A percentile compares a stretch with the other conserved stretches of the same genome.
Conservation (phyloP, 2,888 invertebrate genomes). For the Congeria kusceri region DNA sequence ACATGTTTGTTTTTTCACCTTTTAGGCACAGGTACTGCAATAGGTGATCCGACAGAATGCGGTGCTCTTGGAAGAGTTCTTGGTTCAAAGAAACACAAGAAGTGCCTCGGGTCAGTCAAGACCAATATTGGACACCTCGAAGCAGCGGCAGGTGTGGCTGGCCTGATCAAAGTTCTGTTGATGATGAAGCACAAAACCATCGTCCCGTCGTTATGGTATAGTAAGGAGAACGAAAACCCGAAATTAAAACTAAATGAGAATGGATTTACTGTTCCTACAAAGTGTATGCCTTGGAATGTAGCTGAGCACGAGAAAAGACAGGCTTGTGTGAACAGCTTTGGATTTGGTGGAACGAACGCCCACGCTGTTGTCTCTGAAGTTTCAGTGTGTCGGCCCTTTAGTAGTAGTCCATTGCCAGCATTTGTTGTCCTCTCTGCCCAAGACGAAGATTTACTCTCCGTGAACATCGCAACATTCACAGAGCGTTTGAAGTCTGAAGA, state of each 20-base stretch:
- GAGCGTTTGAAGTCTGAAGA: not conserved
- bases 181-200: constrained; percentile 68
- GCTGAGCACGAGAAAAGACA: constrained; percentile 1
- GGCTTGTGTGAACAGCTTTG: constrained; percentile 66
- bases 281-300: constrained; percentile 36
- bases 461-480: constrained; percentile 4
- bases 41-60: constrained; percentile 75
- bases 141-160: constrained; percentile 69
- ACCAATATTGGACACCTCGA: constrained; percentile 75
- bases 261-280: constrained; percentile 57
- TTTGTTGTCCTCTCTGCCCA: constrained; percentile 27
- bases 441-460: constrained; percentile 2
- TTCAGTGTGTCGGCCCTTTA: no score
- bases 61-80: constrained; percentile 68
- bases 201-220: constrained; percentile 68
- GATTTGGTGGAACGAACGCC: constrained; percentile 71
- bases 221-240: constrained; percentile 54
- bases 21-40: constrained; percentile 75
- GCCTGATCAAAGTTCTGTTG: constrained; percentile 70
- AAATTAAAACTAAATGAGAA: constrained; percentile 51
- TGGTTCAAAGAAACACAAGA: not conserved
- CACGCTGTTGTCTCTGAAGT: constrained; percentile 56
- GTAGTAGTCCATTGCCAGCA: not conserved
- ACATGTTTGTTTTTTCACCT: not conserved
- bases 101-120: constrained; percentile 67